These are phyloP conservation scores for Anagyrus pseudococci DNA, from an alignment of 2,888 invertebrate genomes.

Conservation along the genomic window DNA sequence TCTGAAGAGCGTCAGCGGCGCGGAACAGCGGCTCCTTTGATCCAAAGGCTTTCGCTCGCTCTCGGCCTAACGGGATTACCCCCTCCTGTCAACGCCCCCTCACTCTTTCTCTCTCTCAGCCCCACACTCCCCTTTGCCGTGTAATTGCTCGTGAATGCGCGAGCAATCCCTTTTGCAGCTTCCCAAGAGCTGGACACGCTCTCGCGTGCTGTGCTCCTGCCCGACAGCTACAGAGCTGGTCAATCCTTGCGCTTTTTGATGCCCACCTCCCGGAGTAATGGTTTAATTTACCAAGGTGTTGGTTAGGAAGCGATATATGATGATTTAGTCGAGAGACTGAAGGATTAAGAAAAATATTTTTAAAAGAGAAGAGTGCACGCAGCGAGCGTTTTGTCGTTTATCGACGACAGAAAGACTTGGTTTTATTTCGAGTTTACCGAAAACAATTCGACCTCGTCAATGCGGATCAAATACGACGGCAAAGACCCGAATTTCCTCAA, in stretches of 20 bases:
- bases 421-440: background rate
- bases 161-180: conserved; percentile 7
- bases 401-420: too few species aligned
- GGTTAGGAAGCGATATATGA: too few species aligned
- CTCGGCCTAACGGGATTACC: conserved; percentile 57
- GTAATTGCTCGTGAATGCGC: conserved; percentile 61
- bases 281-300: too few species aligned
- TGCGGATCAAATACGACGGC: background rate
- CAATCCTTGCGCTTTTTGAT: too few species aligned
- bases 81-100: too few species aligned
- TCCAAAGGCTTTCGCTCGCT: conserved; percentile 51
- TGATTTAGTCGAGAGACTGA: background rate
- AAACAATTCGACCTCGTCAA: background rate
- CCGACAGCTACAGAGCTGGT: too few species aligned
- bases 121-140: conserved; percentile 43
- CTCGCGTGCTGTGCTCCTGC: background rate
- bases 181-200: background rate
- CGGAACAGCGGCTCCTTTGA: conserved; percentile 57
- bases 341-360: background rate
- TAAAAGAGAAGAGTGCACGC: background rate
- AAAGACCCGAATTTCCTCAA: background rate
- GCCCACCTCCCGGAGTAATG: too few species aligned
- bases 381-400: background rate
- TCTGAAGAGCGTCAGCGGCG: conserved; percentile 45
- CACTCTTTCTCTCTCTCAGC: too few species aligned